Conservation (phyloP, 2,888 invertebrate genomes). For the Stictocephala bisonia region DNA sequence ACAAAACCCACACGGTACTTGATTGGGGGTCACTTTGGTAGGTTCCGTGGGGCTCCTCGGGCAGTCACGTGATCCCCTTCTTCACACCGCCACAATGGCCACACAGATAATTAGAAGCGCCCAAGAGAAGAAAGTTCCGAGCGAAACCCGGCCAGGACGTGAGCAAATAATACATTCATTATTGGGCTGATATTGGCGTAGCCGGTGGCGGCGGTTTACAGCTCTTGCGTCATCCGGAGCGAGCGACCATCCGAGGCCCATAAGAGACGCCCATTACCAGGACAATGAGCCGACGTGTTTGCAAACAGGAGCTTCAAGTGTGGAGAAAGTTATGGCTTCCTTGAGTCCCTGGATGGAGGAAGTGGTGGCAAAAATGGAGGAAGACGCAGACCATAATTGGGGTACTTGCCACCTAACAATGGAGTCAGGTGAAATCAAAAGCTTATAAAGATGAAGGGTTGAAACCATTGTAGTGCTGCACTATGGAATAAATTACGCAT, state of each 20-base stretch:
- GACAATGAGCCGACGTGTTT: constrained; percentile 20
- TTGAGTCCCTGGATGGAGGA: not conserved
- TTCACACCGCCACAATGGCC: constrained; percentile 23
- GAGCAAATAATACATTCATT: no score
- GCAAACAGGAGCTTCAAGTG: not conserved
- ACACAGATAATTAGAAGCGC: constrained; percentile 24
- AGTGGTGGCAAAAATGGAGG: no score
- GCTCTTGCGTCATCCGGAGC: not conserved
- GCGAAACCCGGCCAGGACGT: constrained; percentile 1
- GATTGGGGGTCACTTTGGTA: not conserved
- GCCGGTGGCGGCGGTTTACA: not conserved
- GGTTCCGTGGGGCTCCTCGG: not conserved
- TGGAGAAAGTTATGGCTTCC: constrained; percentile 26
- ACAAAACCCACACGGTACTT: no score
- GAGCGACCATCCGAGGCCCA: not conserved
- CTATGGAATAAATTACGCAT: no score
- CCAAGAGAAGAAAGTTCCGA: constrained; percentile 27
- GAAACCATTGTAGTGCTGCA: no score
- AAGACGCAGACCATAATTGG: no score
- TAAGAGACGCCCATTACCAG: constrained; percentile 4
- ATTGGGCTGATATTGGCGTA: no score
- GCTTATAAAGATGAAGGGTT: not conserved
- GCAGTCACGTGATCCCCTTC: not conserved
- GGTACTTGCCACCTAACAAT: no score
- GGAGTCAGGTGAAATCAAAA: not conserved